A percentile compares a stretch with the other conserved stretches of the same genome.
phyloP scores from a whole-genome alignment of 2,797 vertebrate genomes.

The Anabacerthia variegaticeps region DNA sequence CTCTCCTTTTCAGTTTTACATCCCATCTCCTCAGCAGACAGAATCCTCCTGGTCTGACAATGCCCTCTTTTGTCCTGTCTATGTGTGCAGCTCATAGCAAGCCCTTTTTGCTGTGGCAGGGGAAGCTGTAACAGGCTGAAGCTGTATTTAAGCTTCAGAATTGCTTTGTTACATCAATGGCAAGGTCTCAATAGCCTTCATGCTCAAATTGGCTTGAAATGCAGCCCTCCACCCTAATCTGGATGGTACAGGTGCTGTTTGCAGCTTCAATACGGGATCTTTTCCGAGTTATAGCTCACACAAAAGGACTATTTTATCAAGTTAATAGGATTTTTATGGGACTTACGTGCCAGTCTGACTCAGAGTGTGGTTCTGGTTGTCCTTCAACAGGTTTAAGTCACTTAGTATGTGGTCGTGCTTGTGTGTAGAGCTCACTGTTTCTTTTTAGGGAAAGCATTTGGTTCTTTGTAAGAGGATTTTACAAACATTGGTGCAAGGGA shows the following conservation, averaged over 20 bases:
- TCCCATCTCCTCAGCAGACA: constrained; percentile 49
- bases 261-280: not conserved
- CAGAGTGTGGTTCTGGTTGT: not conserved
- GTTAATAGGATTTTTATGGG: not conserved
- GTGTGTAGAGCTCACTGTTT: not conserved
- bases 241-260: not conserved
- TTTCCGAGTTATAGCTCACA: not conserved
- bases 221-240: not conserved
- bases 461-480: not conserved
- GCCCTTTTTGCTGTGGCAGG: not conserved
- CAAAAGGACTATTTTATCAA: not conserved
- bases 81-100: not conserved
- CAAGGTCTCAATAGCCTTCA: not conserved
- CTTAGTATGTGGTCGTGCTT: not conserved
- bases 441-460: not conserved
- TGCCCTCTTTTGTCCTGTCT: not conserved
- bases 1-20: constrained; percentile 49
- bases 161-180: not conserved
- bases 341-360: not conserved
- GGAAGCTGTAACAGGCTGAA: not conserved
- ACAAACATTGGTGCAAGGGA: not conserved
- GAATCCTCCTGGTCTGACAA: not conserved
- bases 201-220: not conserved
- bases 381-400: not conserved
- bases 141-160: not conserved